Evolutionary conservation across 2,113 vertebrate species (phyloP).

Genomic region (Sclerurus mexicanus): DNA sequence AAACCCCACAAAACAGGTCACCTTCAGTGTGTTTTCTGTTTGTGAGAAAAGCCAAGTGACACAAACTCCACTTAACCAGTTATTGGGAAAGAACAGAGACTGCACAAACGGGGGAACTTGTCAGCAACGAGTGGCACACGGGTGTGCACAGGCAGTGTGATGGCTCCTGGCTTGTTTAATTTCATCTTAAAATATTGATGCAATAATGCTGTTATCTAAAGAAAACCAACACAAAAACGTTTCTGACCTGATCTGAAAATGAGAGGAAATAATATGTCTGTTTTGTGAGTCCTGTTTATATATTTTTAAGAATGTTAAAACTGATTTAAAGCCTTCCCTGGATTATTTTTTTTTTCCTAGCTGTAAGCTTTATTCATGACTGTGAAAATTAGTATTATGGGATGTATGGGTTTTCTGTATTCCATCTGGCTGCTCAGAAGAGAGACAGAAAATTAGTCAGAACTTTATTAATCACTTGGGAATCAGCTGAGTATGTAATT

Average conservation of each 20-base stretch:
- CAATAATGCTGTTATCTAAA: background rate
- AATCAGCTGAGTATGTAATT: slow-evolving; percentile 37
- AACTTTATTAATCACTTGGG: slow-evolving; percentile 58
- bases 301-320: background rate
- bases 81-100: background rate
- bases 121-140: background rate
- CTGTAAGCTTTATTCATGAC: background rate
- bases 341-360: background rate
- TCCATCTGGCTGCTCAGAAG: slow-evolving; percentile 42
- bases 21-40: slow-evolving; percentile 24
- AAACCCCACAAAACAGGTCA: slow-evolving; percentile 54
- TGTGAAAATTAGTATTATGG: background rate
- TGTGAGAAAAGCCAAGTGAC: background rate
- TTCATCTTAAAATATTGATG: background rate
- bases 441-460: slow-evolving; percentile 27
- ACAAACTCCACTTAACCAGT: background rate
- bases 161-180: background rate
- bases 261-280: background rate
- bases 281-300: background rate
- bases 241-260: background rate
- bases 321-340: background rate
- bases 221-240: background rate
- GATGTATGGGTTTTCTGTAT: slow-evolving; percentile 1
- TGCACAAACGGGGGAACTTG: background rate
- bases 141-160: background rate